Evolutionary conservation across 2,113 vertebrate genomes (phyloP), one percentile per base, ranked within the genome.

Genomic region (Brevimyrus niger): DNA sequence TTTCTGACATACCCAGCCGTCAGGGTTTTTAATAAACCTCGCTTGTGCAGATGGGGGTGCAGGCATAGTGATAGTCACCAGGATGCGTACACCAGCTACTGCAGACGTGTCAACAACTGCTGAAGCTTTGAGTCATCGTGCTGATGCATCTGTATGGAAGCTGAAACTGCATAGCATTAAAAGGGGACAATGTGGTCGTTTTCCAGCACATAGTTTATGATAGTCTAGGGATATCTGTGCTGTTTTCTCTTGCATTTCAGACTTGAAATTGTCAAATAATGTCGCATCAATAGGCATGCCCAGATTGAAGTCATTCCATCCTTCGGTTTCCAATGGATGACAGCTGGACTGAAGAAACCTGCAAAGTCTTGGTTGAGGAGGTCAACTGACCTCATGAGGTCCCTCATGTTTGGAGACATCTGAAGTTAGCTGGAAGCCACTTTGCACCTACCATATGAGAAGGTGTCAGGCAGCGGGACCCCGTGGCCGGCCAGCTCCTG

Each of bases 401-500:
- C 13, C 27, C 31, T 38, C 82, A 53, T 3, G 50, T 87, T 5
- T 87, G 27, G 19, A 55, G 48, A 87, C 31, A n/a, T 55, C 48
- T 86, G 84, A 46, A 51, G 47, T 27, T 46, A 19, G 35, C n/a
- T 50, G n/a, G 47, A 53, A 17, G 27, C 35, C 85, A 38, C 15
- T 17, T 51, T 8, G 51, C 19, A 85, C 93, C 95, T 93, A 97
- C 97, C 97, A 15, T 98, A 98, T 15, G 97, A 98, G 92, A 96
- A 98, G 55, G 97, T 98, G 91, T 98, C 97, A 0, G 97, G 97
- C 84, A 98, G 95, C 89, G 97, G 97, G 31, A 98, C 96, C 8
- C 97, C 97, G 10, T 98, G 97, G 15, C 97, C 97, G 0, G 97
- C 97, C 65, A 98, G 94, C 91, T 98, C 97, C 92, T 98, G 97